Evolutionary conservation across 2,113 vertebrate genomes (phyloP).

Genomic region (Tylochromis polylepis): DNA sequence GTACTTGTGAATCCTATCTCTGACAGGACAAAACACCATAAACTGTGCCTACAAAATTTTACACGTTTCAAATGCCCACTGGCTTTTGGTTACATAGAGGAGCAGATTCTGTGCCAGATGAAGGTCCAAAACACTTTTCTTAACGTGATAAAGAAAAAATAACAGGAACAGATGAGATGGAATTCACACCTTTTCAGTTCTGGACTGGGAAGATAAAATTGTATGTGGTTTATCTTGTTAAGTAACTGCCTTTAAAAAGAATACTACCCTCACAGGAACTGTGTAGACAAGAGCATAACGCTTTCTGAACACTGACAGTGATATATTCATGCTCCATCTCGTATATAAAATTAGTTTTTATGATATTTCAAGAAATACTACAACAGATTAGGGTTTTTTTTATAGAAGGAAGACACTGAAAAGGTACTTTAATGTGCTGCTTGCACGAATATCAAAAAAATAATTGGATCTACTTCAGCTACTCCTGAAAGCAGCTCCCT

Average conservation of each 20-base stretch:
- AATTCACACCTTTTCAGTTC: neutral
- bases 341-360: neutral
- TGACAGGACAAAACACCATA: neutral
- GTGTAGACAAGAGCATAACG: neutral
- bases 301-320: neutral
- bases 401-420: neutral
- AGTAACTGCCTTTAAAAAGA: neutral
- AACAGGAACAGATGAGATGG: neutral
- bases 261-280: neutral
- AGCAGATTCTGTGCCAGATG: neutral
- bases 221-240: neutral
- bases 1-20: neutral
- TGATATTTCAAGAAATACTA: neutral
- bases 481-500: neutral
- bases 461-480: neutral
- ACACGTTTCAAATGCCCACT: neutral
- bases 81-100: neutral
- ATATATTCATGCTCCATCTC: neutral
- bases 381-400: accelerated
- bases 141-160: neutral
- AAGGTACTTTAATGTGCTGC: neutral
- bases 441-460: neutral
- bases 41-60: neutral
- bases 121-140: neutral
- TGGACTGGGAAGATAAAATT: neutral